These are phyloP conservation scores for Eupelmus urozonus DNA, from an alignment of 2,888 invertebrate genomes.

Conservation along the genomic window DNA sequence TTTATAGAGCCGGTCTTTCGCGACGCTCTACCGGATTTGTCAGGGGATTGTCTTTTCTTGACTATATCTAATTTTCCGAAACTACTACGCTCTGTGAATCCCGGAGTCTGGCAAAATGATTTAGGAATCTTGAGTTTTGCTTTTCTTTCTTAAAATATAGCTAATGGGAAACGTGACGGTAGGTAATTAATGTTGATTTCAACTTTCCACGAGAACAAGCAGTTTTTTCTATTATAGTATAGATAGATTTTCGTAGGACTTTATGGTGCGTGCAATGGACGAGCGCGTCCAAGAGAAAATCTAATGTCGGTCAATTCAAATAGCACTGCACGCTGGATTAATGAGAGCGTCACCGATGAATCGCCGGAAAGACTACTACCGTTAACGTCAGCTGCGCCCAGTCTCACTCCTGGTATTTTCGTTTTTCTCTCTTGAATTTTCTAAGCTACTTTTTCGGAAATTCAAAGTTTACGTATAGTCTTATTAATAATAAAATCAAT, in stretches of 20 bases:
- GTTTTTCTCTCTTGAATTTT: background rate
- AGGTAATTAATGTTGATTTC: slow-evolving; percentile 26
- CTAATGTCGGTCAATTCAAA: slow-evolving; percentile 20
- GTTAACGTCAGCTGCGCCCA: slow-evolving; percentile 10
- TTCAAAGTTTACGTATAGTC: background rate
- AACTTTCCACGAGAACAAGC: slow-evolving; percentile 11
- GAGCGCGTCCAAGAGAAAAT: background rate
- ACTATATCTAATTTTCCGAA: too few species aligned
- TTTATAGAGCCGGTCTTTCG: too few species aligned
- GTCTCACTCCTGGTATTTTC: background rate
- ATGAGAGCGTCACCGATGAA: slow-evolving; percentile 40
- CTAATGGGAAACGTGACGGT: too few species aligned
- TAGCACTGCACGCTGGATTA: slow-evolving; percentile 1
- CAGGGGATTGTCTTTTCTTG: too few species aligned
- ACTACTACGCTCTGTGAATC: too few species aligned
- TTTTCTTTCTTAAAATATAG: too few species aligned
- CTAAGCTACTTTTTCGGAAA: background rate
- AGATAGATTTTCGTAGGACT: background rate
- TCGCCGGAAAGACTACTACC: slow-evolving; percentile 14
- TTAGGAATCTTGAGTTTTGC: too few species aligned
- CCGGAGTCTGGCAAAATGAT: too few species aligned
- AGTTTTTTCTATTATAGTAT: too few species aligned
- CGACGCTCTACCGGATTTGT: too few species aligned
- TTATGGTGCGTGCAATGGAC: too few species aligned
- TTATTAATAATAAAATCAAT: background rate